Evolutionary conservation across 2,888 invertebrate species (phyloP).

Genomic region (Calliopum simillimum): DNA sequence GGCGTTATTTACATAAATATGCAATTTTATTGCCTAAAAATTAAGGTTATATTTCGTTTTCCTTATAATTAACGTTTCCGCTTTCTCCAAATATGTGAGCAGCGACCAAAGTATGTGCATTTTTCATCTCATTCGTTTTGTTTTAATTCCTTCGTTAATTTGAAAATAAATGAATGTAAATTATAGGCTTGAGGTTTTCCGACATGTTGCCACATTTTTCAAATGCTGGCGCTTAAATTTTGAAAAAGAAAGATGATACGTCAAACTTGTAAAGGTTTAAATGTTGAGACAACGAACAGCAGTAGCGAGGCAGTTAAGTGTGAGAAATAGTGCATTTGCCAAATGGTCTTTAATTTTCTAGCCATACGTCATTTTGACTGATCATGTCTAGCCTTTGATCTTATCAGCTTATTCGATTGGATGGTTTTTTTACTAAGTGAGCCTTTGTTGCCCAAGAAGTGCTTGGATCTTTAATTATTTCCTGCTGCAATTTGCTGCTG

Average conservation of each 20-base stretch:
- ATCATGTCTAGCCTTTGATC: conserved; percentile 61
- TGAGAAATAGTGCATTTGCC: conserved; percentile 52
- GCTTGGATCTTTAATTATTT: no score
- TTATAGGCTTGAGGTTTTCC: conserved; percentile 52
- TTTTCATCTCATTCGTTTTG: neutral
- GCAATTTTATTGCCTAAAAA: neutral
- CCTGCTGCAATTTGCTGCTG: no score
- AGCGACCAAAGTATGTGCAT: neutral
- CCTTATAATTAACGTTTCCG: conserved; percentile 5
- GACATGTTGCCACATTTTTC: conserved; percentile 17
- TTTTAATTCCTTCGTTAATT: conserved; percentile 47
- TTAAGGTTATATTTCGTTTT: neutral
- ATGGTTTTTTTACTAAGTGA: no score
- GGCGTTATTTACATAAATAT: conserved; percentile 14
- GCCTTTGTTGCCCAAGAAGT: no score
- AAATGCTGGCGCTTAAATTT: conserved; percentile 4
- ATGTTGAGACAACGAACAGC: neutral
- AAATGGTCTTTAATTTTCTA: neutral
- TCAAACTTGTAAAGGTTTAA: neutral
- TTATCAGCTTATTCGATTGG: conserved; percentile 32
- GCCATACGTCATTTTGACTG: conserved; percentile 46
- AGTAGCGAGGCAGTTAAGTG: conserved; percentile 37
- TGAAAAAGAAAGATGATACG: neutral
- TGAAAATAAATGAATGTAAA: conserved; percentile 61
- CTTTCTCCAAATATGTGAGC: neutral